These are phyloP conservation scores for Cyaniris semiargus DNA, from an alignment of 2,888 invertebrate species.

Conservation along the genomic window DNA sequence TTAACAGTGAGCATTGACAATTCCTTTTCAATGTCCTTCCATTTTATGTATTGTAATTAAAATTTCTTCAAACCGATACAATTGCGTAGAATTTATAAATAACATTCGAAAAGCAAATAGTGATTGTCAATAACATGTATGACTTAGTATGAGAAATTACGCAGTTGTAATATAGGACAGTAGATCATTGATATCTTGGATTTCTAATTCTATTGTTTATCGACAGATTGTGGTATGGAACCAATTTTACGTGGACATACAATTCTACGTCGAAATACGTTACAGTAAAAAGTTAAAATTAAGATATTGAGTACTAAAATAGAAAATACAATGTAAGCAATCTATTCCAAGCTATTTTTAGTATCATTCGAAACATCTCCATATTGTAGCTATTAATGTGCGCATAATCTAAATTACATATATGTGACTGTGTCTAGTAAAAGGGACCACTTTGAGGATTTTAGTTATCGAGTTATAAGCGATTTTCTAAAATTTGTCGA, in stretches of 20 bases:
- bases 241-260: background rate
- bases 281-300: background rate
- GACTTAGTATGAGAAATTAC: background rate
- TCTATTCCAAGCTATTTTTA: conserved; percentile 3
- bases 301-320: conserved; percentile 5
- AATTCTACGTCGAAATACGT: background rate
- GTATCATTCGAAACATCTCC: conserved; percentile 17
- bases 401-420: conserved; percentile 3
- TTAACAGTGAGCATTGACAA: background rate
- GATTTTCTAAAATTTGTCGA: too few relatives aligned
- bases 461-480: too few relatives aligned
- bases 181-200: background rate
- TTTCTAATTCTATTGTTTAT: background rate
- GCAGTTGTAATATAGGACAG: background rate
- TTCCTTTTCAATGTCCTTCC: background rate
- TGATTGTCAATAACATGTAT: background rate
- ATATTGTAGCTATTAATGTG: conserved; percentile 23
- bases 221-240: background rate
- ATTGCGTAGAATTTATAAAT: background rate
- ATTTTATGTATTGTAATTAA: background rate
- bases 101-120: background rate
- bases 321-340: background rate
- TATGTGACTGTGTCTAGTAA: too few relatives aligned
- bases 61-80: background rate
- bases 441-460: too few relatives aligned